These are phyloP conservation scores for Heliconius aoede DNA, from an alignment of 2,888 invertebrate species.

Conservation along the genomic window DNA sequence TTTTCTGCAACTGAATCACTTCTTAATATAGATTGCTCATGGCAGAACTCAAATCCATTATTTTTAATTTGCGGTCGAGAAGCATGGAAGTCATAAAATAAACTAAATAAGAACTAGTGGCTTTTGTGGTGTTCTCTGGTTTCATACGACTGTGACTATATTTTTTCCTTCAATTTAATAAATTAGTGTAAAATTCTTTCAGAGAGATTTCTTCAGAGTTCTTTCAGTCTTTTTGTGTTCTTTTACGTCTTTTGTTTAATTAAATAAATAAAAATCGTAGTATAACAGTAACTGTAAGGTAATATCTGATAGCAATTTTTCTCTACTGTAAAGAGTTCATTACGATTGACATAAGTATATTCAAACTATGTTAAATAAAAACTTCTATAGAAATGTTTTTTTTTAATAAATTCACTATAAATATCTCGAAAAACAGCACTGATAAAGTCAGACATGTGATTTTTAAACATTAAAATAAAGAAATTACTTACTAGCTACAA, in stretches of 20 bases:
- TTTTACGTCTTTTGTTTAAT: too few relatives aligned
- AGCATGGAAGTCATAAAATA: neutral
- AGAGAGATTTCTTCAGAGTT: too few relatives aligned
- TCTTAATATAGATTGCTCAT: neutral
- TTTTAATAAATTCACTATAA: neutral
- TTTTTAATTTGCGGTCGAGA: neutral
- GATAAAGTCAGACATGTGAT: neutral
- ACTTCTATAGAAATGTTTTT: neutral
- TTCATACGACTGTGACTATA: neutral
- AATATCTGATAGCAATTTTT: neutral
- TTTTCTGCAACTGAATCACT: neutral
- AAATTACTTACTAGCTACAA: neutral
- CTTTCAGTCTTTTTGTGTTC: too few relatives aligned
- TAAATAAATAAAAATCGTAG: too few relatives aligned
- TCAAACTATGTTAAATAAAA: neutral
- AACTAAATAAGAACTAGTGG: neutral
- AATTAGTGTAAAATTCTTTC: neutral
- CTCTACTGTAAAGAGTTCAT: neutral
- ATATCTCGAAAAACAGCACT: neutral
- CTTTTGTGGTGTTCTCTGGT: neutral
- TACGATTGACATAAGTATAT: too few relatives aligned
- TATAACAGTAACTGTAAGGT: too few relatives aligned
- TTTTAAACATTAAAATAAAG: neutral
- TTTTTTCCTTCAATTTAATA: neutral
- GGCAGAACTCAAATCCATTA: neutral